These are phyloP conservation scores for Bilobella aurantiaca DNA, from an alignment of 1,140 invertebrate species.

Conservation along the genomic window DNA sequence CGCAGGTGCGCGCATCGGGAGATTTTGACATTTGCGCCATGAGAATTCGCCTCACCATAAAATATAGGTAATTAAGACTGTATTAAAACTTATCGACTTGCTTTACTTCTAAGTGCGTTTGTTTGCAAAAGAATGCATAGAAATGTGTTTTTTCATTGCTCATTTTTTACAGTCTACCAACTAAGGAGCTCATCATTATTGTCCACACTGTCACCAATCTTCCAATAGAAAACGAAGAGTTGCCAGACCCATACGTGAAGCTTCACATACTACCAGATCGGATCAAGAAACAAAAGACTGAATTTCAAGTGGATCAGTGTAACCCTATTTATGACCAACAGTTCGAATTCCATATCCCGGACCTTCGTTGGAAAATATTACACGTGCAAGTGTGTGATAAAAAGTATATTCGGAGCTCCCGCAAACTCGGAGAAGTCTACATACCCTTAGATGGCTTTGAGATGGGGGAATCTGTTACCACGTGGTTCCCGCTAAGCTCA, in stretches of 20 bases:
- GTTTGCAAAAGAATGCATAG: not conserved
- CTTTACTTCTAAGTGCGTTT: too few relatives aligned
- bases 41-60: slow-evolving; percentile 29
- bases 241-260: slow-evolving; percentile 91
- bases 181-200: slow-evolving; percentile 24
- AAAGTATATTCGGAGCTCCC: too few relatives aligned
- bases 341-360: slow-evolving; percentile 38
- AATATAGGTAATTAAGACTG: slow-evolving; percentile 22
- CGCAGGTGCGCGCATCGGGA: too few relatives aligned
- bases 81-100: too few relatives aligned
- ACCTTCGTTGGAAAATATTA: slow-evolving; percentile 35
- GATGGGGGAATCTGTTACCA: too few relatives aligned
- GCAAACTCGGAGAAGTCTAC: too few relatives aligned
- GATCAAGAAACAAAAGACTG: slow-evolving; percentile 80
- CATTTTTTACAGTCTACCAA: slow-evolving; percentile 23
- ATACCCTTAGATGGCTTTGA: too few relatives aligned
- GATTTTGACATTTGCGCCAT: slow-evolving; percentile 13
- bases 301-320: slow-evolving; percentile 44
- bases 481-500: too few relatives aligned
- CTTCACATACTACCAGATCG: slow-evolving; percentile 79
- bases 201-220: slow-evolving; percentile 50
- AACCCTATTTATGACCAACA: slow-evolving; percentile 48
- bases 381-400: slow-evolving; percentile 32
- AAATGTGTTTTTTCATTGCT: not conserved
- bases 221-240: slow-evolving; percentile 70